These are phyloP conservation scores for Amblyraja radiata DNA, from an alignment of 2,797 vertebrate species.

Conservation along the genomic window DNA sequence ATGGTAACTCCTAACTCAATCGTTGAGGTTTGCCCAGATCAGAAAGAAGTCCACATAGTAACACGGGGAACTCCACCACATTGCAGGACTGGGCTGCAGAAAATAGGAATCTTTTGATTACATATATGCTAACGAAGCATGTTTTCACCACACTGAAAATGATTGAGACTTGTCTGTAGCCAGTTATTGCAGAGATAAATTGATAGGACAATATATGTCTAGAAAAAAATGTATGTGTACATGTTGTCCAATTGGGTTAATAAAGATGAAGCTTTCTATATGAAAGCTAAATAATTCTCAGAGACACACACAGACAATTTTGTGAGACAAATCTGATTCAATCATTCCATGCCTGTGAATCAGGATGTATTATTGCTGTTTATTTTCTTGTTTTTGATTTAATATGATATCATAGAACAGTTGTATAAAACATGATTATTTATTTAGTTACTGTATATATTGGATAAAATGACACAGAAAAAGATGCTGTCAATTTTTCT, in stretches of 20 bases:
- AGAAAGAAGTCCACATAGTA: neutral
- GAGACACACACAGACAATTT: neutral
- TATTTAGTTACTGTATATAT: neutral
- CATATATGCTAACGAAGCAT: neutral
- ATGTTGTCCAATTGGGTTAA: neutral
- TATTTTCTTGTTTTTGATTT: neutral
- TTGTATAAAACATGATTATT: neutral
- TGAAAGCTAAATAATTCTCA: neutral
- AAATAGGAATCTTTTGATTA: neutral
- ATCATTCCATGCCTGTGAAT: neutral
- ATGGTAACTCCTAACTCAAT: neutral
- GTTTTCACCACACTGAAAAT: neutral
- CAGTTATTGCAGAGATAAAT: neutral
- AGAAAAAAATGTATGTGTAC: neutral
- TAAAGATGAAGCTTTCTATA: neutral
- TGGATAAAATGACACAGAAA: neutral
- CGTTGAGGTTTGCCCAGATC: neutral
- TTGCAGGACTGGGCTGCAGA: neutral
- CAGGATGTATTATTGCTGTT: neutral
- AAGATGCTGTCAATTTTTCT: neutral
- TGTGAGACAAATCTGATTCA: neutral
- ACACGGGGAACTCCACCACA: neutral
- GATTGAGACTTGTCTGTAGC: neutral
- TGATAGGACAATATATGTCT: neutral
- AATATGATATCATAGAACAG: neutral